Percentiles rank a stretch among this genome's conserved stretches.
Evolutionary conservation across 2,888 invertebrate species (phyloP).

Genomic region (Thera britannica): DNA sequence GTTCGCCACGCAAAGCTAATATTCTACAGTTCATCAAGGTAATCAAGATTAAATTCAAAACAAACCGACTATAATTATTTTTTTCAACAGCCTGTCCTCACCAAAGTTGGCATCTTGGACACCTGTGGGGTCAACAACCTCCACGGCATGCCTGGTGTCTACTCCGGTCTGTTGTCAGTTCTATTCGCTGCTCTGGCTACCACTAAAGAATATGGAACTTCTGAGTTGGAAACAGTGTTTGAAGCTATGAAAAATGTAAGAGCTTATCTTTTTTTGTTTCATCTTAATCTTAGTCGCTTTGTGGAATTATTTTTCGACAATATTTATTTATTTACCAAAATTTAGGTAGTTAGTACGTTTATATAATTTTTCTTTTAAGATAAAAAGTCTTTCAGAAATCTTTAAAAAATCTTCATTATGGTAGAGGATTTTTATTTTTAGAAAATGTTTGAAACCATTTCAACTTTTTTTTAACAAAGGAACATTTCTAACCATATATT

Average conservation of each 20-base stretch:
- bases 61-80: not conserved
- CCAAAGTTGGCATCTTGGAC: conserved; percentile 88
- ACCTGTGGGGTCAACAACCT: conserved; percentile 98
- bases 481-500: too few relatives aligned
- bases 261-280: not conserved
- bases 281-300: not conserved
- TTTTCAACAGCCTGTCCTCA: conserved; percentile 83
- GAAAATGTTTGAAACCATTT: too few relatives aligned
- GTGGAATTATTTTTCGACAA: not conserved
- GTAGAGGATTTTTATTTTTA: too few relatives aligned
- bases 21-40: too few relatives aligned
- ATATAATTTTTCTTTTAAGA: too few relatives aligned
- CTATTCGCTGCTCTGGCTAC: conserved; percentile 90
- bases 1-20: too few relatives aligned
- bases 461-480: too few relatives aligned
- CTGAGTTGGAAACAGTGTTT: conserved; percentile 64
- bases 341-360: too few relatives aligned
- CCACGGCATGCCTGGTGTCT: conserved; percentile 97
- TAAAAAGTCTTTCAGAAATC: too few relatives aligned
- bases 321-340: too few relatives aligned
- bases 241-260: conserved; percentile 55
- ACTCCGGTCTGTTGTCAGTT: conserved; percentile 92
- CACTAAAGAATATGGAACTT: conserved; percentile 85
- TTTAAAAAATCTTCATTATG: too few relatives aligned
- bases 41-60: too few relatives aligned